Percentiles rank a stretch among this genome's conserved stretches.
These are phyloP conservation scores for Yponomeuta plumbellus DNA, from an alignment of 2,888 invertebrate species.

Conservation along the genomic window DNA sequence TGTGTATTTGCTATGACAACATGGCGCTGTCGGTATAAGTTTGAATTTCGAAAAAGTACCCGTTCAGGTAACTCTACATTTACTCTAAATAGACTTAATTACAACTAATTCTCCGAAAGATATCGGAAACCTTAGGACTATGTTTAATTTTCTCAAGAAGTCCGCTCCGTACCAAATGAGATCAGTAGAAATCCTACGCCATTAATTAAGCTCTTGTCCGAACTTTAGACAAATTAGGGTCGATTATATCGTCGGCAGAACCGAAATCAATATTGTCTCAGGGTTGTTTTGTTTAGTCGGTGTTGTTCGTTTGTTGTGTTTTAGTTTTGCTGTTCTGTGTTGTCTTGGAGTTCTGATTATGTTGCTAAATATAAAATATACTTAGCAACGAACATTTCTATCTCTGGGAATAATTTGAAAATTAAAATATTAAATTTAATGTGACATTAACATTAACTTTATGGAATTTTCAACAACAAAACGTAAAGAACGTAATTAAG, in stretches of 20 bases:
- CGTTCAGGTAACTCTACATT: too few species aligned
- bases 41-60: too few species aligned
- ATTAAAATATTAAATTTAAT: too few species aligned
- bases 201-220: conserved; percentile 41
- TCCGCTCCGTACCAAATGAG: background rate
- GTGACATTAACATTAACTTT: too few species aligned
- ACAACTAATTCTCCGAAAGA: too few species aligned
- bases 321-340: conserved; percentile 35
- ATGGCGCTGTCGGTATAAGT: too few species aligned
- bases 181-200: conserved; percentile 19
- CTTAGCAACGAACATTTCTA: too few species aligned
- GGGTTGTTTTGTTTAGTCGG: conserved; percentile 47
- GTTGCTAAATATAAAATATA: background rate
- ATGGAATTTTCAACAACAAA: too few species aligned
- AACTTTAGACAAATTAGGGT: conserved; percentile 59
- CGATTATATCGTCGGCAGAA: conserved; percentile 59
- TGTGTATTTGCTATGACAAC: too few species aligned
- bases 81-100: too few species aligned
- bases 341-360: background rate
- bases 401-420: too few species aligned
- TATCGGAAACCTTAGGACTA: background rate
- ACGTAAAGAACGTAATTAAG: too few species aligned
- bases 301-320: conserved; percentile 40
- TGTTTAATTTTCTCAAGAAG: background rate
- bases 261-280: conserved; percentile 57